A percentile compares a stretch with the other conserved stretches of the same genome.
phyloP scores from a whole-genome alignment of 2,888 invertebrate species.

The Sipunculus nudus region DNA sequence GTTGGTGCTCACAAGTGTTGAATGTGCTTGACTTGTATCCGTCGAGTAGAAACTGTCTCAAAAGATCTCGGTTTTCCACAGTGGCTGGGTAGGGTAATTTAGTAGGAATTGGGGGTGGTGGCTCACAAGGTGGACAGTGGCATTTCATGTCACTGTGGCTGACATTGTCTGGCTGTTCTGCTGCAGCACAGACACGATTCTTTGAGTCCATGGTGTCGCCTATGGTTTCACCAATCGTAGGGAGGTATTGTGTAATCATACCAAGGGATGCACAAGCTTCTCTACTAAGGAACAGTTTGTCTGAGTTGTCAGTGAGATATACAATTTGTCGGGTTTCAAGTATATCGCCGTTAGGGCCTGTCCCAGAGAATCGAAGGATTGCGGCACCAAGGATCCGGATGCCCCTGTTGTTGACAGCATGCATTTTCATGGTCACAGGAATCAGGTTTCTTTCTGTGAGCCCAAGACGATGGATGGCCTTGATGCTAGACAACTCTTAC shows the following conservation, averaged over 20 bases:
- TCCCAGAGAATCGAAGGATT: slow-evolving; percentile 37
- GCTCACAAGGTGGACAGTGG: slow-evolving; percentile 9
- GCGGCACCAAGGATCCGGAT: slow-evolving; percentile 47
- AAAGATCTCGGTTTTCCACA: slow-evolving; percentile 10
- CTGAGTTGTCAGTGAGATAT: slow-evolving; percentile 44
- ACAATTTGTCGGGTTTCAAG: slow-evolving; percentile 44
- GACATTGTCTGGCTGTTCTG: too few relatives aligned
- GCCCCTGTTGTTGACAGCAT: slow-evolving; percentile 42
- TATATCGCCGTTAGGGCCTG: background rate
- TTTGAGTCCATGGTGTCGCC: slow-evolving; percentile 10
- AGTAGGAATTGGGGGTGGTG: slow-evolving; percentile 24
- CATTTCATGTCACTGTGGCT: too few relatives aligned
- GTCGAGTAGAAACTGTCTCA: slow-evolving; percentile 19
- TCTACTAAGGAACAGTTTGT: slow-evolving; percentile 43
- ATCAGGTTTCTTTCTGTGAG: slow-evolving; percentile 39
- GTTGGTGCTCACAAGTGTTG: slow-evolving; percentile 29
- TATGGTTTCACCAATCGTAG: slow-evolving; percentile 20
- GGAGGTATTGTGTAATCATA: slow-evolving; percentile 39
- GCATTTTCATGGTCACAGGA: slow-evolving; percentile 47
- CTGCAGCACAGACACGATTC: background rate
- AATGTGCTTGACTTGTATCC: slow-evolving; percentile 28
- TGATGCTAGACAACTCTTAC: slow-evolving; percentile 43
- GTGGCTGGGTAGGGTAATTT: slow-evolving; percentile 25
- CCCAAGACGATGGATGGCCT: slow-evolving; percentile 37
- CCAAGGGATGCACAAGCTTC: slow-evolving; percentile 43